A percentile compares a stretch with the other conserved stretches of the same genome.
Evolutionary conservation across 2,113 vertebrate species (phyloP).

Genomic region (Chlorodrepanis virens): DNA sequence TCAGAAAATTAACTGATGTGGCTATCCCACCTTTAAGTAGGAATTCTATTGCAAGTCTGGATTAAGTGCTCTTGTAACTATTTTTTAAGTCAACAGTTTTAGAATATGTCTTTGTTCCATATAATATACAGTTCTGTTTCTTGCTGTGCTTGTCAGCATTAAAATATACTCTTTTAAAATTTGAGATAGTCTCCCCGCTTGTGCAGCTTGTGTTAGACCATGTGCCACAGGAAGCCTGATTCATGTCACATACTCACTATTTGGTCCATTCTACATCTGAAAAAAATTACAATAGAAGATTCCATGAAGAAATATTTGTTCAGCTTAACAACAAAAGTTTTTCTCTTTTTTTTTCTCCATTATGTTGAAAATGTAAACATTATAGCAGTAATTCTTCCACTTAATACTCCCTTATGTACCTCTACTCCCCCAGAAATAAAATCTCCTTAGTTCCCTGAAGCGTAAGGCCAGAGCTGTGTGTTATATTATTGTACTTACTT

Average conservation of each 20-base stretch:
- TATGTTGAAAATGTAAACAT: not conserved
- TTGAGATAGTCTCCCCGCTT: not conserved
- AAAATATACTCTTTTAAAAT: not conserved
- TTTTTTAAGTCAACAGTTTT: not conserved
- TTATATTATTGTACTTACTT: not conserved
- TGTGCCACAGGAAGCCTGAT: not conserved
- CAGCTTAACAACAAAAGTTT: not conserved
- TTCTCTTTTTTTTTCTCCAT: not conserved
- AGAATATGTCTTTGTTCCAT: not conserved
- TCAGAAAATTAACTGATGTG: not conserved
- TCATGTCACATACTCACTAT: not conserved
- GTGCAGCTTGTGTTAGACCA: not conserved
- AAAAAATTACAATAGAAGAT: not conserved
- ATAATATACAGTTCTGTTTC: not conserved
- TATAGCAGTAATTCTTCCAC: not conserved
- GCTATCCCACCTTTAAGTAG: not conserved
- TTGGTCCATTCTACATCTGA: not conserved
- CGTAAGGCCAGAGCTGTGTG: not conserved
- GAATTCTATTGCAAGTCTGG: not conserved
- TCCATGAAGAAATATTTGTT: not conserved
- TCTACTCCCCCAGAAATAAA: not conserved
- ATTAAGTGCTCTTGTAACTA: not conserved
- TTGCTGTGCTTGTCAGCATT: not conserved
- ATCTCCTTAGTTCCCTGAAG: not conserved
- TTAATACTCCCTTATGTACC: not conserved